Evolutionary conservation across 2,888 invertebrate genomes (phyloP).

Genomic region (Periphyllus acericola): DNA sequence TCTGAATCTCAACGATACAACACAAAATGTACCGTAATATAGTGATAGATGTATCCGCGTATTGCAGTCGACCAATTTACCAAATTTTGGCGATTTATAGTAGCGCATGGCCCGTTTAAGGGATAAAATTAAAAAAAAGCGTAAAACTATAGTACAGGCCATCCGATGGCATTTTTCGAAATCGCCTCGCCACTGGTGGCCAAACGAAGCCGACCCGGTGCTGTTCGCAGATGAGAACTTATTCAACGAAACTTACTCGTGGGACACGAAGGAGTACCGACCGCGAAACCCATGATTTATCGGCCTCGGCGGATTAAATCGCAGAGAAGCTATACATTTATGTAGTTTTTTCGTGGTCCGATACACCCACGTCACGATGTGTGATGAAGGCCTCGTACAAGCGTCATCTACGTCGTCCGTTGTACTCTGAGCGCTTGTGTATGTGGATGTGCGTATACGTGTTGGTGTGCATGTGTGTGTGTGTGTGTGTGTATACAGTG

Average conservation of each 20-base stretch:
- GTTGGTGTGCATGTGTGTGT: not conserved
- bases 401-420: not conserved
- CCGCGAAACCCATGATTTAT: constrained; percentile 1
- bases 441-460: not conserved
- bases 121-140: too few species aligned
- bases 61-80: too few species aligned
- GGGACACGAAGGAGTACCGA: not conserved
- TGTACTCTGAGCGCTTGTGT: not conserved
- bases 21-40: too few species aligned
- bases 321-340: constrained; percentile 14
- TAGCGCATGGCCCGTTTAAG: too few species aligned
- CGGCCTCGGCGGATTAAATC: not conserved
- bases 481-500: not conserved
- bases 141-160: too few species aligned
- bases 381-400: constrained; percentile 30
- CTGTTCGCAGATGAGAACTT: not conserved
- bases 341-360: not conserved
- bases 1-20: too few species aligned
- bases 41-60: too few species aligned
- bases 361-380: not conserved
- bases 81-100: too few species aligned
- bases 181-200: too few species aligned
- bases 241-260: not conserved
- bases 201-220: too few species aligned
- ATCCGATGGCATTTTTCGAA: not conserved